Evolutionary conservation across 2,797 vertebrate species (phyloP).

Genomic region (Oryzias dopingdopingensis): DNA sequence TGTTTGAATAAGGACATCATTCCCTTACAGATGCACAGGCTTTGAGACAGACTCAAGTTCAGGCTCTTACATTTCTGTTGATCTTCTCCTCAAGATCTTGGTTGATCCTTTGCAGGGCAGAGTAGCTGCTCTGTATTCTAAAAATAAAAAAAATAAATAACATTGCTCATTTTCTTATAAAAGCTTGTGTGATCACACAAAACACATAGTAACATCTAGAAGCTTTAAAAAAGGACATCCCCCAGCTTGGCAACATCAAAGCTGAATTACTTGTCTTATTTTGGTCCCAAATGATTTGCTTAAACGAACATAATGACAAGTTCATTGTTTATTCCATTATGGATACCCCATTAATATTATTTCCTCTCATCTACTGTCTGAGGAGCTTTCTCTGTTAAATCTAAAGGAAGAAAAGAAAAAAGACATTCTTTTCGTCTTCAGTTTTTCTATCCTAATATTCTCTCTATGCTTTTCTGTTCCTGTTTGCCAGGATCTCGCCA

Average conservation of each 20-base stretch:
- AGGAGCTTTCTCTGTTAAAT: not conserved
- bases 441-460: not conserved
- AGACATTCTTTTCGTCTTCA: too few species aligned
- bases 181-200: conserved; percentile 8
- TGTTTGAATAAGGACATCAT: conserved; percentile 5
- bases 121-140: conserved; percentile 97
- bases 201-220: conserved; percentile 4
- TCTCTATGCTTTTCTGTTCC: not conserved
- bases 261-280: not conserved
- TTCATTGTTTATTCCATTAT: not conserved
- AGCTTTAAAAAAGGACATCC: conserved; percentile 13
- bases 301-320: not conserved
- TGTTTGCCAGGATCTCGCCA: conserved; percentile 1
- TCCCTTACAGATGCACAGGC: conserved; percentile 2
- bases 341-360: too few species aligned
- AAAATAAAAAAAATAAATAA: conserved; percentile 53
- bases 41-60: conserved; percentile 3
- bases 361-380: not conserved
- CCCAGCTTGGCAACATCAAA: conserved; percentile 16
- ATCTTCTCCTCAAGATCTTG: conserved; percentile 97
- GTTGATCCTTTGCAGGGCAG: conserved; percentile 95
- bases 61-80: conserved; percentile 88
- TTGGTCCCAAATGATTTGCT: conserved; percentile 4
- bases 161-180: conserved; percentile 29
- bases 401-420: too few species aligned